A percentile compares a stretch with the other conserved stretches of the same genome.
Evolutionary conservation across 64 coral and sea anemone species (phyloP).

Genomic region (Stichodactyla mertensii): DNA sequence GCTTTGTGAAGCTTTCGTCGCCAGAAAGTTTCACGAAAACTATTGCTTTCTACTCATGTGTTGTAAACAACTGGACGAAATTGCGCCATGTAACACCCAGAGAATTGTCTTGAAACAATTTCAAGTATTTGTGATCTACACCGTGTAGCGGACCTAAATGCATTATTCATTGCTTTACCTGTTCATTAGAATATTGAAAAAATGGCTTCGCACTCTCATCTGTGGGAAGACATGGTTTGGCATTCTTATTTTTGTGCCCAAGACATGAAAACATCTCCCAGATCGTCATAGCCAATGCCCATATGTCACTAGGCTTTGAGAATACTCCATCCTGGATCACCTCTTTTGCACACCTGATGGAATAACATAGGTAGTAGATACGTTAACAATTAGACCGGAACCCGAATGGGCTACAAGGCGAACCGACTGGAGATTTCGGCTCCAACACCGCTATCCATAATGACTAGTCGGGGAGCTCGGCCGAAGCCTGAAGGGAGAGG

Average conservation of each 20-base stretch:
- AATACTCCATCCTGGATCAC: not conserved
- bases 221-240: not conserved
- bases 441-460: too few relatives aligned
- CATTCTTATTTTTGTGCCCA: not conserved
- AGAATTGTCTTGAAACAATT: too few relatives aligned
- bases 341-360: not conserved
- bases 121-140: too few relatives aligned
- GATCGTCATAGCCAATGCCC: not conserved
- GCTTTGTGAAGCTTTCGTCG: too few relatives aligned
- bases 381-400: not conserved
- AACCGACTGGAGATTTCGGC: too few relatives aligned
- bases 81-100: too few relatives aligned
- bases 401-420: too few relatives aligned
- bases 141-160: not conserved
- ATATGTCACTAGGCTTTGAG: not conserved
- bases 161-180: not conserved
- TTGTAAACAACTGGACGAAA: too few relatives aligned
- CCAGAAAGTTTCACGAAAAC: too few relatives aligned
- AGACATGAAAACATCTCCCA: not conserved
- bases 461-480: too few relatives aligned
- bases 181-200: not conserved
- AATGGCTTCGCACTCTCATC: not conserved
- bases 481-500: too few relatives aligned
- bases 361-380: not conserved
- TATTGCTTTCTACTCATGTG: too few relatives aligned